phyloP scores from a whole-genome alignment of 1,140 invertebrate genomes.

The Oedothorax gibbosus region DNA sequence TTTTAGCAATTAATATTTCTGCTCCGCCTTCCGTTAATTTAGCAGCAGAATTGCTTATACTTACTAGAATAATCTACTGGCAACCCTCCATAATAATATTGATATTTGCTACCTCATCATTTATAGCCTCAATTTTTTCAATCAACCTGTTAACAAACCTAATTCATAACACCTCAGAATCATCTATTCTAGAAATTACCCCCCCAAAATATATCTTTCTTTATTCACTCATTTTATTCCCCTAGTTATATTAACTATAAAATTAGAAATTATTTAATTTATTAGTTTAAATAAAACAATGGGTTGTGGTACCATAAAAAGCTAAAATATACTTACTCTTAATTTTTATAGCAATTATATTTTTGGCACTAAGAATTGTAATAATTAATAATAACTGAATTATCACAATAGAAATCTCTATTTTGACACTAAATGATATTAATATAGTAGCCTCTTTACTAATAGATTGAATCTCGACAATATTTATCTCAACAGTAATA shows the following conservation, averaged over 20 bases:
- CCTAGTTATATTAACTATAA: neutral
- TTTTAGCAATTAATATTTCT: slow-evolving; percentile 70
- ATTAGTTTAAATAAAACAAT: slow-evolving; percentile 11
- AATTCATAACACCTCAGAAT: neutral
- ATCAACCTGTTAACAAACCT: neutral
- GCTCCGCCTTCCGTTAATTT: slow-evolving; percentile 63
- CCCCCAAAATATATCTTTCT: neutral
- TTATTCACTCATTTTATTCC: neutral
- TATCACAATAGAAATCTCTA: neutral
- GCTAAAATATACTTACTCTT: neutral
- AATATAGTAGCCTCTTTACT: neutral
- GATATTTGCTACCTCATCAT: neutral
- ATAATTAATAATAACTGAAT: neutral
- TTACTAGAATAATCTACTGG: neutral
- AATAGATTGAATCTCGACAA: slow-evolving; percentile 3
- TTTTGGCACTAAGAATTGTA: too few species aligned
- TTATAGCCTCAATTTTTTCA: neutral
- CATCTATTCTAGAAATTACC: neutral
- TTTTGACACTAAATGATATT: neutral
- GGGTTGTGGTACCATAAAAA: slow-evolving; percentile 10
- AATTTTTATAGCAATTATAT: neutral
- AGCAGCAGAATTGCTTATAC: slow-evolving; percentile 6
- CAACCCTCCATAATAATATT: neutral
- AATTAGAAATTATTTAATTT: neutral
- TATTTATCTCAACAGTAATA: slow-evolving; percentile 62